Evolutionary conservation across 2,888 invertebrate genomes (phyloP), one percentile per base, ranked within the genome.

Genomic region (Euplexia lucipara): DNA sequence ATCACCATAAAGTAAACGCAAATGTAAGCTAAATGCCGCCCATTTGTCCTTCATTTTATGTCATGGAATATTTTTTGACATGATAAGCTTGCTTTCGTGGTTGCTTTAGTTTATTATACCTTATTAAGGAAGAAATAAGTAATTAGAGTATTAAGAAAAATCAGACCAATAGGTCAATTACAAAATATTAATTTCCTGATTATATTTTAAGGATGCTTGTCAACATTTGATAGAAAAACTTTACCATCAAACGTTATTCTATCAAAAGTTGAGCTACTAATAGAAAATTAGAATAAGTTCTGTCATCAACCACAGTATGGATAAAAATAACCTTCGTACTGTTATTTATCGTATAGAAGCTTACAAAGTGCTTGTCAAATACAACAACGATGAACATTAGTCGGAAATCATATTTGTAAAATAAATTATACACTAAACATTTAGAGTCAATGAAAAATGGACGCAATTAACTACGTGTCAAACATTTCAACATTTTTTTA

Each of bases 311-410:
- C 2, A 37, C 8, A 0, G 14, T n/a, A 22, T 35, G 22, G 16
- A 10, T 35, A 35, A 39, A 39, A 42, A 51, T 34, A 16, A n/a
- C 14, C 9, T 51, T 16, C 61, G 39, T n/a, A 16, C 70, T 39
- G 35, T 30, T n/a, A 41, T 26, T 9, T 7, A 20, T 16, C 8
- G 3, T 63, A 37, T 34, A 10, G n/a, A 48, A 18, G 16, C 14
- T 37, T 37, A 69, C 63, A 69, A 69, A 63, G 41, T 44, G 54
- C 16, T 49, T 44, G 63, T 69, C 53, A 63, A 44, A 39, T 34
- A 48, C 0, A 20, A 39, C n/a, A 70, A 42, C 34, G 26, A 9
- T 1, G 3, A 12, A 16, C 14, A 63, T 48, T 63, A 30, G 32
- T 62, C 39, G 7, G 7, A 39, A 20, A 5, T 41, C n/a, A 12